Conservation (phyloP, 2,797 vertebrate species). For the Crax fasciolata region DNA sequence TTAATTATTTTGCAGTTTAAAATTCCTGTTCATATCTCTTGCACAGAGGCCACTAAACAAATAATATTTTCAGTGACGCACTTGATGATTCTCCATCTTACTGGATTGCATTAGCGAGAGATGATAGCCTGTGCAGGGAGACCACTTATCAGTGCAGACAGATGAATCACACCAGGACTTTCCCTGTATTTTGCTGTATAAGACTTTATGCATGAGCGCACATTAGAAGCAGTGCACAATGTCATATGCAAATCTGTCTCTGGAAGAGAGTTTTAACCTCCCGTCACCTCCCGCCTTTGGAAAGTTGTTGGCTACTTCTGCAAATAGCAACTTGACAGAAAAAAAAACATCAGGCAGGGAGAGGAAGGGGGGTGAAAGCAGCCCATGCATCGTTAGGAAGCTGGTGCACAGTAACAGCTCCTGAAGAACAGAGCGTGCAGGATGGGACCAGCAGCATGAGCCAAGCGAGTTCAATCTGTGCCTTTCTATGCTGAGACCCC, state of each 20-base stretch:
- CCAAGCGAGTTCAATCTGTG: neutral
- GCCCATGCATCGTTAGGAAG: neutral
- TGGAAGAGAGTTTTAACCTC: constrained; percentile 4
- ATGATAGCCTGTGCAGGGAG: neutral
- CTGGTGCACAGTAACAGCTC: neutral
- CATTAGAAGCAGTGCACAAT: neutral
- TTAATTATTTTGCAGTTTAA: constrained; percentile 58
- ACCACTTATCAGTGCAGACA: constrained; percentile 18
- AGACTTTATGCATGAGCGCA: constrained; percentile 14
- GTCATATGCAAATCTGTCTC: constrained; percentile 20
- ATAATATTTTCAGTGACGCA: neutral
- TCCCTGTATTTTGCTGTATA: constrained; percentile 6
- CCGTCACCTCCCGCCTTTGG: neutral
- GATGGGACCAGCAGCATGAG: neutral
- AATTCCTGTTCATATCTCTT: constrained; percentile 5
- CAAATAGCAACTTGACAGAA: neutral
- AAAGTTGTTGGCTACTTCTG: neutral
- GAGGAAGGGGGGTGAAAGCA: neutral
- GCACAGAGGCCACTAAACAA: neutral
- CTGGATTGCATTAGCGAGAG: neutral
- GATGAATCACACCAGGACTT: constrained; percentile 2
- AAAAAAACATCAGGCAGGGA: rapidly evolving
- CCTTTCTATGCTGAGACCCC: neutral
- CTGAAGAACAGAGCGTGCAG: neutral
- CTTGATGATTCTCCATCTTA: neutral